Percentiles rank a stretch among this genome's conserved stretches.
Conservation (phyloP, 2,113 vertebrate genomes). For the Macheiramphus alcinus region DNA sequence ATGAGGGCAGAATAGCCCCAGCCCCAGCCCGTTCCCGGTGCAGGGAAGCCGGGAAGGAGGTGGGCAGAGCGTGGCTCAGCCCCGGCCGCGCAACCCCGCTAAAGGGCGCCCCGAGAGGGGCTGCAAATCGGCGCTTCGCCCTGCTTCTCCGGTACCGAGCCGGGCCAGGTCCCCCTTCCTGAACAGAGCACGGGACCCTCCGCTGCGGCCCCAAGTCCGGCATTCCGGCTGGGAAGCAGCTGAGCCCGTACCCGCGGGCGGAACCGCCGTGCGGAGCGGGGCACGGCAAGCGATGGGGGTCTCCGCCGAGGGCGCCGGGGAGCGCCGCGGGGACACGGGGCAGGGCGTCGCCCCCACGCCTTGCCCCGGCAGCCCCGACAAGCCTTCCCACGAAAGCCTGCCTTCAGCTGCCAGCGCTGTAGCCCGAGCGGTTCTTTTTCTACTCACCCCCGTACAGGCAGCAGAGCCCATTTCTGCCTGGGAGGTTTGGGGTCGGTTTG, state of each 20-base stretch:
- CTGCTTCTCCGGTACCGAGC: background rate
- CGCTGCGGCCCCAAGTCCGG: too few relatives aligned
- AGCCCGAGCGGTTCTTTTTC: background rate
- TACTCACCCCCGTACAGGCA: slow-evolving; percentile 3
- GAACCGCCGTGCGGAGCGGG: background rate
- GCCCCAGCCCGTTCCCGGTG: background rate
- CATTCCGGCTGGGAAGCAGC: background rate
- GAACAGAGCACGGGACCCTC: background rate
- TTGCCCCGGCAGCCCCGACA: background rate
- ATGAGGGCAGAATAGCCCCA: background rate
- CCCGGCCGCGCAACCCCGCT: background rate
- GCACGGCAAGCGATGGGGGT: background rate
- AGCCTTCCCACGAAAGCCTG: background rate
- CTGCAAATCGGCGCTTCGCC: background rate
- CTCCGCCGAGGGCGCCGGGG: background rate
- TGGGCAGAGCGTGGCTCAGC: background rate
- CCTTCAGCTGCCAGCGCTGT: background rate
- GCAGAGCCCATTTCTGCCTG: background rate
- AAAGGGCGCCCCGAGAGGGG: background rate
- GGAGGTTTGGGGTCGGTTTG: background rate
- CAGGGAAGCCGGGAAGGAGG: background rate
- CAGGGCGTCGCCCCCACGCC: background rate
- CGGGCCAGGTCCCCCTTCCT: background rate
- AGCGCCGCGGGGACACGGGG: background rate
- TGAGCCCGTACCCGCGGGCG: background rate